A percentile compares a stretch with the other conserved stretches of the same genome.
These are phyloP conservation scores for Danaus chrysippus DNA, from an alignment of 2,888 invertebrate species.

Conservation along the genomic window DNA sequence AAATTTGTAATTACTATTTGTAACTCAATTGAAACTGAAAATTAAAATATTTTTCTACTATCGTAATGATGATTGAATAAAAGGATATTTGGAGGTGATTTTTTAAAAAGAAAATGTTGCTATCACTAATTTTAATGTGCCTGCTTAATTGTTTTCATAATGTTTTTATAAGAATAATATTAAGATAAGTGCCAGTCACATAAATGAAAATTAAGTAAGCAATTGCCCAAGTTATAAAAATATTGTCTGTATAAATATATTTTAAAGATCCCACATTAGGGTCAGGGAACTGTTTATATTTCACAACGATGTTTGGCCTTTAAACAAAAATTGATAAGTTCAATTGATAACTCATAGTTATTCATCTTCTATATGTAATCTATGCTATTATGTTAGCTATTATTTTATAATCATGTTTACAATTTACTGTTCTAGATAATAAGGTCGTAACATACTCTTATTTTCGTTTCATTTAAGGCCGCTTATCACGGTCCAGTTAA, in stretches of 20 bases:
- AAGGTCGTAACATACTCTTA: background rate
- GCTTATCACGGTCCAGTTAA: background rate
- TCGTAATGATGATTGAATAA: too few species aligned
- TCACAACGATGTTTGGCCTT: slow-evolving; percentile 50
- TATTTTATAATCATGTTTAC: background rate
- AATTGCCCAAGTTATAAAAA: background rate
- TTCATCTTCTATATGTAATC: background rate
- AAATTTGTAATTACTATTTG: too few species aligned
- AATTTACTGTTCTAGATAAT: background rate
- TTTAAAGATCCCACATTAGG: slow-evolving; percentile 35
- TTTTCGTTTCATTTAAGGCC: background rate
- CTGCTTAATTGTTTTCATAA: too few species aligned
- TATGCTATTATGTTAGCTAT: background rate
- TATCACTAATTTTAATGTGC: too few species aligned
- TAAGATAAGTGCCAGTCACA: too few species aligned
- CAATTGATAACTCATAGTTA: slow-evolving; percentile 22
- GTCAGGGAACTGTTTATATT: slow-evolving; percentile 46
- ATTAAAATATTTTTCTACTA: too few species aligned
- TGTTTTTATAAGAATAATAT: too few species aligned
- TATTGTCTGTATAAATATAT: slow-evolving; percentile 4
- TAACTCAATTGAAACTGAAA: too few species aligned
- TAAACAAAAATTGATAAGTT: slow-evolving; percentile 55
- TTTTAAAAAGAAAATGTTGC: too few species aligned
- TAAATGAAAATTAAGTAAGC: too few species aligned
- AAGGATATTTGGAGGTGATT: too few species aligned